Evolutionary conservation across 2,113 vertebrate genomes (phyloP), one percentile per base, ranked within the genome.

Genomic region (Pollachius pollachius): DNA sequence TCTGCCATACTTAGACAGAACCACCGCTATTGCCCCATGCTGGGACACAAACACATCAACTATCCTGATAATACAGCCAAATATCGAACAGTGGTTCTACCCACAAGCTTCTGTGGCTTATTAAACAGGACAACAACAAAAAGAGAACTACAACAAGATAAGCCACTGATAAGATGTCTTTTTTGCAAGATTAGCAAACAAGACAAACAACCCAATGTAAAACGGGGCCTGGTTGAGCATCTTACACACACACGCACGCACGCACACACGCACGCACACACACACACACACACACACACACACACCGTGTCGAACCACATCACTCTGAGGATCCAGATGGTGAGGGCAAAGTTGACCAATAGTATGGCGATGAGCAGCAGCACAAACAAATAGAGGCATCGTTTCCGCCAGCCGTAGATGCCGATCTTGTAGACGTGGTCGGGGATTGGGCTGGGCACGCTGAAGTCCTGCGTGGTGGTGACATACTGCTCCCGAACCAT

Each of bases 371-470:
- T 91, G 70, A 99, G 90, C 72, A 99, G 93, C 27, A 99, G 93
- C 58, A 98, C 93, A 62, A 99, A 96, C 5, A 98, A 86, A 90
- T 99, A 99, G 69, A 99, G 97, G 83, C 95, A 98, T 56, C 97
- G 96, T 77, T 99, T 99, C 86, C 97, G 94, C 97, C 97, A 99
- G 80, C 97, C 97, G 5, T 99, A 99, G 88, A 99, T 98, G 83
- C 97, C 97, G 11, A 99, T 94, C 80, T 92, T 97, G 91, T 96
- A 95, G 88, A 95, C 52, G 61, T 85, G 81, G 21, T 95, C 93
- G 15, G 90, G 88, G 82, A 93, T 90, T 0, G 92, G 88, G 64
- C 89, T 87, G 73, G 94, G 92, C 73, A 90, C 30, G 70, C 82
- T 85, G 18, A 91, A 89, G 83, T 95, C 95, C 76, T 94, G 90